These are phyloP conservation scores for Euzetes globulus DNA, from an alignment of 2,888 invertebrate species.

Conservation along the genomic window DNA sequence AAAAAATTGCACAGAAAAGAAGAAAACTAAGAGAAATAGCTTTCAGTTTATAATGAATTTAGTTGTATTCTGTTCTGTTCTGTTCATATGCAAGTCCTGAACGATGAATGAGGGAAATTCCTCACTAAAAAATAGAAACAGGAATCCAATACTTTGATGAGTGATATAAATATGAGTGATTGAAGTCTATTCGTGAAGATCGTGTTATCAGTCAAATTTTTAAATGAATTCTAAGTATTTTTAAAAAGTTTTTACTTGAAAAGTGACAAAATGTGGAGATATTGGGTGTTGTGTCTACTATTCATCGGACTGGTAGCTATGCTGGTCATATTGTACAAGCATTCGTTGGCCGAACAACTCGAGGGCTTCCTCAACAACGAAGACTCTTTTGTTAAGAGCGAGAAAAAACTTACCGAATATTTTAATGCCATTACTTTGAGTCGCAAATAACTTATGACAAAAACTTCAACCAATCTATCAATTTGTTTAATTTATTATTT, in stretches of 20 bases:
- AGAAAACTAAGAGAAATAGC: no score
- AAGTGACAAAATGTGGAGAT: slow-evolving; percentile 6
- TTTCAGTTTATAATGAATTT: no score
- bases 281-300: neutral
- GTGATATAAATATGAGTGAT: no score
- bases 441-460: no score
- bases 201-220: neutral
- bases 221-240: neutral
- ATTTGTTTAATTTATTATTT: no score
- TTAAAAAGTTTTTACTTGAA: neutral
- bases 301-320: neutral
- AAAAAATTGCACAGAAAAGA: no score
- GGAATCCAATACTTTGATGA: no score
- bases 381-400: neutral
- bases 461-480: no score
- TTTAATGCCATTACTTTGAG: neutral
- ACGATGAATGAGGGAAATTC: no score
- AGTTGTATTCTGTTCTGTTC: no score
- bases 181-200: no score
- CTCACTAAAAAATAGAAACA: neutral
- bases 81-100: no score
- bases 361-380: neutral
- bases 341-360: neutral
- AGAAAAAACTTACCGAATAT: neutral
- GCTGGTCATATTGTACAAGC: slow-evolving; percentile 2